Evolutionary conservation across 2,113 vertebrate species (phyloP), one percentile per base, ranked within the genome.

Genomic region (Ascaphus truei): DNA sequence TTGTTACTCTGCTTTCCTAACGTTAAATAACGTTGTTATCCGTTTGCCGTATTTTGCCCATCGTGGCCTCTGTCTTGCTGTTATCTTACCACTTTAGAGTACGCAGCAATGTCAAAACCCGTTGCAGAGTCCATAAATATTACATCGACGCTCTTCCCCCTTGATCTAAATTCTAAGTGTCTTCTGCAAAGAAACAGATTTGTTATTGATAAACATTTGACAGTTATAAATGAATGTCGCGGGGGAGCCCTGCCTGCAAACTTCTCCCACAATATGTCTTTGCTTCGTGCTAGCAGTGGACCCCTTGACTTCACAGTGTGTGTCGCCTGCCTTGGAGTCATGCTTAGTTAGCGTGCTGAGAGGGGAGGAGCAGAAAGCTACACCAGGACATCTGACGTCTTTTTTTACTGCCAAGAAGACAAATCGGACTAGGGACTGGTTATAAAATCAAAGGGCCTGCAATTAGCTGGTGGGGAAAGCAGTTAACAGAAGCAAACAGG

Each of bases 181-280:
- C 66, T 60, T 69, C 56, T 56, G 29, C 15, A 37, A 39, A 41
- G 56, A 51, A 59, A 68, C 56, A 69, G 66, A 69, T 69, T 60
- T 77, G 72, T 76, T 78, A 83, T 79, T 84, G 73, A 80, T 82
- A 80, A 86, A 83, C 77, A 73, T 78, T 80, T 85, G 82, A 84
- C 82, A 77, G 73, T 81, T 85, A 83, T 75, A 85, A 79, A 85
- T 79, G 1, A 77, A 76, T 78, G 81, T 80, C 78, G 73, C 13
- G 1, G 78, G n/a, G 82, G 81, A 76, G 18, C 53, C 68, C 10
- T 48, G 71, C 77, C 76, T 85, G 74, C 0, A 20, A 79, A 75
- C 73, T 56, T 55, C 62, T 74, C 48, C 66, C 73, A 76, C 79
- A 83, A 74, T 79, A 72, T 77, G 73, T 58, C 69, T 58, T 73